phyloP scores from a whole-genome alignment of 2,888 invertebrate species.

The Kuschelorhynchus macadamiae region DNA sequence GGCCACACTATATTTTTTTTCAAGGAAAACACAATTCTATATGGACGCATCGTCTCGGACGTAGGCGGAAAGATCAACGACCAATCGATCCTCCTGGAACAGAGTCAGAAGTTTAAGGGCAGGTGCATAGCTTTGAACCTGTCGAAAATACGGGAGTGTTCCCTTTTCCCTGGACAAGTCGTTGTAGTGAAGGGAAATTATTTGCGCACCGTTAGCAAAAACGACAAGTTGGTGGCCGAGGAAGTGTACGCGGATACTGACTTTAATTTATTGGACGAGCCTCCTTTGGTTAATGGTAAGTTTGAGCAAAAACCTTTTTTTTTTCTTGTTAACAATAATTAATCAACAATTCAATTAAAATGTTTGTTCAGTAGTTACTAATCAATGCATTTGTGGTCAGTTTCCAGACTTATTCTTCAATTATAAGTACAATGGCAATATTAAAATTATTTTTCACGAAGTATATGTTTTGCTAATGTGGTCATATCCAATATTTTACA shows the following conservation, averaged over 20 bases:
- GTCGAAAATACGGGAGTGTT: slow-evolving; percentile 72
- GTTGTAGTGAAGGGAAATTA: slow-evolving; percentile 83
- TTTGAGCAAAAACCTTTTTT: too few species aligned
- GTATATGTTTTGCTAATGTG: too few species aligned
- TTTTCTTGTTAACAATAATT: too few species aligned
- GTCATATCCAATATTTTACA: too few species aligned
- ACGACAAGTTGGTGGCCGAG: slow-evolving; percentile 72
- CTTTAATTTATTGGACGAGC: slow-evolving; percentile 66
- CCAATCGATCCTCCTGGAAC: slow-evolving; percentile 80
- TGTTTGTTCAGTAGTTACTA: too few species aligned
- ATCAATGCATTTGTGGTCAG: too few species aligned
- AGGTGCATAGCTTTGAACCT: slow-evolving; percentile 68
- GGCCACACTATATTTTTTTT: too few species aligned
- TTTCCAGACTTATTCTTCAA: too few species aligned
- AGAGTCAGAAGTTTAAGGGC: slow-evolving; percentile 72
- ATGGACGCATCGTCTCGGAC: slow-evolving; percentile 83
- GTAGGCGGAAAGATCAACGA: slow-evolving; percentile 80
- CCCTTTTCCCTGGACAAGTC: slow-evolving; percentile 85
- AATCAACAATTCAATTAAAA: too few species aligned
- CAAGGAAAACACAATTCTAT: slow-evolving; percentile 9
- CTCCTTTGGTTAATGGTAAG: slow-evolving; percentile 65
- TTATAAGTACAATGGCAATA: too few species aligned
- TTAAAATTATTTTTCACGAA: too few species aligned
- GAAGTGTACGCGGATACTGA: slow-evolving; percentile 75
- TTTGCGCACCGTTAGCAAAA: slow-evolving; percentile 55